phyloP scores from a whole-genome alignment of 2,797 vertebrate species.

The Okamejei kenojei region DNA sequence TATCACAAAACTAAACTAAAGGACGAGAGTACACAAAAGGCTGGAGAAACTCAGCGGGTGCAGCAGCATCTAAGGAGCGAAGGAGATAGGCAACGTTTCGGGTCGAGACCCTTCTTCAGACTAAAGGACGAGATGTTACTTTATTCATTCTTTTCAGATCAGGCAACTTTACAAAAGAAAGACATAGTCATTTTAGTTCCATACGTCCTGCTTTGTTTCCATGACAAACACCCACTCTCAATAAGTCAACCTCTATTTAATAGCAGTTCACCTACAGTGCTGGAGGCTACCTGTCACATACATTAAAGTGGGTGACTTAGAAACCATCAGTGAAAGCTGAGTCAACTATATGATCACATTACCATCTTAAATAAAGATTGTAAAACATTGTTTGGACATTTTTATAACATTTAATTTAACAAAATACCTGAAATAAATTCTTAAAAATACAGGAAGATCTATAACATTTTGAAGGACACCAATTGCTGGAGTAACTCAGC shows the following conservation, averaged over 20 bases:
- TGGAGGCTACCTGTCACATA: not conserved
- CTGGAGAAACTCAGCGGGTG: too few relatives aligned
- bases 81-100: too few relatives aligned
- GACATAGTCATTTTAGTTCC: not conserved
- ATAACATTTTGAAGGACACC: too few relatives aligned
- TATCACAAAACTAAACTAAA: too few relatives aligned
- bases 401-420: conserved; percentile 4
- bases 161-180: not conserved
- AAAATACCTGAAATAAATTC: not conserved
- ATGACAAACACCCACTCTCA: not conserved
- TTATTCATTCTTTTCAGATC: not conserved
- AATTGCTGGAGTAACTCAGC: too few relatives aligned
- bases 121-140: not conserved
- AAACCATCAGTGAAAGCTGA: not conserved
- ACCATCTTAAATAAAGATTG: not conserved
- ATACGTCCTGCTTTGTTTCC: not conserved
- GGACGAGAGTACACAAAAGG: too few relatives aligned
- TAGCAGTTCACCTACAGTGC: not conserved
- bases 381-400: not conserved
- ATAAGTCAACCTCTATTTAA: not conserved
- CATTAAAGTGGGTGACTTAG: not conserved
- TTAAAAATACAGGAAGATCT: not conserved
- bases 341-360: conserved; percentile 2
- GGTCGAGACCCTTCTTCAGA: too few relatives aligned
- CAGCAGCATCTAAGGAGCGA: too few relatives aligned